Conservation (phyloP, 2,888 invertebrate species). For the Sturmia bella region DNA sequence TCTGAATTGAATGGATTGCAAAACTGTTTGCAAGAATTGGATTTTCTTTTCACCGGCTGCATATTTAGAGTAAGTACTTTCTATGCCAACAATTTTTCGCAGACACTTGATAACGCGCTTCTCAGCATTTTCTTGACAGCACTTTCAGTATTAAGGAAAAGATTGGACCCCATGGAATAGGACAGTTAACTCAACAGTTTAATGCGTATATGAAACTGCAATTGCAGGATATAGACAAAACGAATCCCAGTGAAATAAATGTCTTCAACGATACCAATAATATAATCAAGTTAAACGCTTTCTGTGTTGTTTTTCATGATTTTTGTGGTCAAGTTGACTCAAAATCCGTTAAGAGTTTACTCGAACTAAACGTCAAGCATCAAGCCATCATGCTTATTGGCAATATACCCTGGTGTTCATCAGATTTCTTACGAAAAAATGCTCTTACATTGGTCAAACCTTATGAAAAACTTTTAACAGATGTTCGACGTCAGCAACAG, state of each 20-base stretch:
- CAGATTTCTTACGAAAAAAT: conserved; percentile 88
- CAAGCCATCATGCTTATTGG: conserved; percentile 91
- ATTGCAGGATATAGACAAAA: conserved; percentile 80
- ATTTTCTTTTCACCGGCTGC: conserved; percentile 83
- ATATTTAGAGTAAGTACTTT: conserved; percentile 85
- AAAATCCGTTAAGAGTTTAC: conserved; percentile 87
- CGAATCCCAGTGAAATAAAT: conserved; percentile 84
- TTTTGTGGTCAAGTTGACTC: conserved; percentile 90
- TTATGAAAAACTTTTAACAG: conserved; percentile 80
- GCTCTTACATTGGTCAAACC: conserved; percentile 83
- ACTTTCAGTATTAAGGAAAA: conserved; percentile 74
- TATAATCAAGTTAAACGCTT: conserved; percentile 86
- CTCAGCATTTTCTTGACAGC: conserved; percentile 75
- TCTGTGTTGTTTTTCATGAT: conserved; percentile 86
- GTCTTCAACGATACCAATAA: conserved; percentile 85
- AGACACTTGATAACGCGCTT: neutral
- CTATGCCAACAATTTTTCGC: conserved; percentile 50
- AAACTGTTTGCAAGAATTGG: conserved; percentile 85
- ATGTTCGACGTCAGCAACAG: conserved; percentile 83
- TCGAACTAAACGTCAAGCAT: conserved; percentile 90
- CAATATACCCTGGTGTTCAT: conserved; percentile 92
- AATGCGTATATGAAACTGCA: conserved; percentile 76
- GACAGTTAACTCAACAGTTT: conserved; percentile 77
- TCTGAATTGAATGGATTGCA: conserved; percentile 86
- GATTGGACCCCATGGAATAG: conserved; percentile 73